A percentile compares a stretch with the other conserved stretches of the same genome.
Evolutionary conservation across 2,888 invertebrate species (phyloP).

Genomic region (Phlogophora meticulosa): DNA sequence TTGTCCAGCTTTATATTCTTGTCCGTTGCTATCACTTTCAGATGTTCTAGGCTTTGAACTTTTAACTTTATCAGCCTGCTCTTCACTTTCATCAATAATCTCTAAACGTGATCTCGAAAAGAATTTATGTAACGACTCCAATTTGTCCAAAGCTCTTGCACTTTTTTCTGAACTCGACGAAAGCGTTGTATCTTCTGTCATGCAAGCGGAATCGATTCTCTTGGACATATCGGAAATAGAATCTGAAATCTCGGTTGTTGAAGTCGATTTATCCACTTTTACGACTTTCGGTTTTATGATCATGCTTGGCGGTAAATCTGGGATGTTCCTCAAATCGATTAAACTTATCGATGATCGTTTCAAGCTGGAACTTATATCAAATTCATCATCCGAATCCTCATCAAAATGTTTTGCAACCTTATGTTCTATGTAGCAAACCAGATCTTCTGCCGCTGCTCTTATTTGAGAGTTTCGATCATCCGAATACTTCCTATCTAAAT

Average conservation of each 20-base stretch:
- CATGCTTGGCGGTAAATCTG: conserved; percentile 86
- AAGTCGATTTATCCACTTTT: conserved; percentile 85
- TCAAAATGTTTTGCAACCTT: conserved; percentile 78
- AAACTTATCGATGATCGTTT: conserved; percentile 84
- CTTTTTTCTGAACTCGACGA: conserved; percentile 79
- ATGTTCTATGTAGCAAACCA: conserved; percentile 81
- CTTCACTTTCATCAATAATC: conserved; percentile 88
- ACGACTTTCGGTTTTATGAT: conserved; percentile 84
- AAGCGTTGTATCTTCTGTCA: conserved; percentile 85
- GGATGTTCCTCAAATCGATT: conserved; percentile 85
- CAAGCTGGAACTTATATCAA: conserved; percentile 79
- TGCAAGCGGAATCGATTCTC: conserved; percentile 82
- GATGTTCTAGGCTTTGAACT: conserved; percentile 55
- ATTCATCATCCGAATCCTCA: conserved; percentile 81
- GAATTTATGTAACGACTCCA: conserved; percentile 86
- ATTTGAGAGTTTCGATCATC: conserved; percentile 76
- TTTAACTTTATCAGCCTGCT: conserved; percentile 75
- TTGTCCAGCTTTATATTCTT: conserved; percentile 77
- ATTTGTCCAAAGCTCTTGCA: conserved; percentile 84
- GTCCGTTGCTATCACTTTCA: conserved; percentile 37
- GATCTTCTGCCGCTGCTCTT: conserved; percentile 79
- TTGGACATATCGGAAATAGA: conserved; percentile 81
- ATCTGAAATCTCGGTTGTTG: conserved; percentile 85
- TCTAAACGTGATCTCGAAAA: conserved; percentile 87
- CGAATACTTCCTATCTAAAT: conserved; percentile 71